phyloP scores from a whole-genome alignment of 2,888 invertebrate genomes.

The Bellardia bayeri region DNA sequence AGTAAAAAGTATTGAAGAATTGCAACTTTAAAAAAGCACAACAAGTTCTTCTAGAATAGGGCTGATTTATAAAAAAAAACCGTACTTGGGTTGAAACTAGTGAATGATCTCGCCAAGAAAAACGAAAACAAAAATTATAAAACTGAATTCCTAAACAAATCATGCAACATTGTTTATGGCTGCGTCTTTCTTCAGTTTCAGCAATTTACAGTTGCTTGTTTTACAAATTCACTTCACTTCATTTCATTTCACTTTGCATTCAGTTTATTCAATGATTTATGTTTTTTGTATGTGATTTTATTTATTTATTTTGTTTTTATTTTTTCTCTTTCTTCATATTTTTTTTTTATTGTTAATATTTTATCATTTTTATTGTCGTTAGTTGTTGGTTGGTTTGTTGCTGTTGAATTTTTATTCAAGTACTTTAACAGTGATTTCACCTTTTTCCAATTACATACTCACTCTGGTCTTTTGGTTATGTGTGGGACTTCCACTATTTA shows the following conservation, averaged over 20 bases:
- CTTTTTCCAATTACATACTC: neutral
- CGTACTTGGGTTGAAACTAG: constrained; percentile 3
- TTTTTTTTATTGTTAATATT: constrained; percentile 27
- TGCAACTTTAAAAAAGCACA: too few species aligned
- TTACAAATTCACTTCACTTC: constrained; percentile 35
- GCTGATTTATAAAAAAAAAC: constrained; percentile 15
- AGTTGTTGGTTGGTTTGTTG: constrained; percentile 4
- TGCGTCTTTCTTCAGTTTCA: constrained; percentile 13
- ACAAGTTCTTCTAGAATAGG: neutral
- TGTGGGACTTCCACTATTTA: constrained; percentile 33
- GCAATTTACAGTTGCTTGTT: constrained; percentile 28
- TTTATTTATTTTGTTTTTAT: constrained; percentile 19
- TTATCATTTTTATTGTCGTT: constrained; percentile 37
- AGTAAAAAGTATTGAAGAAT: too few species aligned
- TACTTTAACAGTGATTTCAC: constrained; percentile 35
- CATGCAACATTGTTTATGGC: constrained; percentile 39
- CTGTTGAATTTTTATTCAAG: constrained; percentile 3
- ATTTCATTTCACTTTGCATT: constrained; percentile 29
- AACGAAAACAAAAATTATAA: neutral
- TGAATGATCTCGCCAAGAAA: constrained; percentile 29
- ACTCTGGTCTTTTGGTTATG: neutral
- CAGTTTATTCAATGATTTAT: constrained; percentile 43
- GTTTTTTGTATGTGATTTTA: constrained; percentile 52
- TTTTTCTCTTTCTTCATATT: neutral
- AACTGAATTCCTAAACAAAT: constrained; percentile 43